These are phyloP conservation scores for Papilio demoleus DNA, from an alignment of 2,888 invertebrate species.

Conservation along the genomic window DNA sequence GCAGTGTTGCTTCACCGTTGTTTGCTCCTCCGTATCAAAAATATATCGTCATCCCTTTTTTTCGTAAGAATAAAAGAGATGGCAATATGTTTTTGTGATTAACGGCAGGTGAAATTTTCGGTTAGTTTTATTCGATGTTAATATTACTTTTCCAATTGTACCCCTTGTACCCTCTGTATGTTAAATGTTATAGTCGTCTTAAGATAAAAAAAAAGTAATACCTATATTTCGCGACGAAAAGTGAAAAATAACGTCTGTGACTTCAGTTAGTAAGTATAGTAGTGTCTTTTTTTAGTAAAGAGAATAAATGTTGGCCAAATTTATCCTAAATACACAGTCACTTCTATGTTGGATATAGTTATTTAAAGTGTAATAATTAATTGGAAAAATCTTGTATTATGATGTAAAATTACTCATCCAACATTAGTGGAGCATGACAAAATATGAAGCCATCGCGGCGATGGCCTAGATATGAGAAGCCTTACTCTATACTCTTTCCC, in stretches of 20 bases:
- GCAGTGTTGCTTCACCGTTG: conserved; percentile 14
- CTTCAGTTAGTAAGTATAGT: too few species aligned
- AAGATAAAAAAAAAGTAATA: too few species aligned
- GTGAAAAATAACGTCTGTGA: neutral
- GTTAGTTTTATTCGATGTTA: conserved; percentile 11
- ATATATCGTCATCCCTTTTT: neutral
- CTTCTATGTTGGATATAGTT: too few species aligned
- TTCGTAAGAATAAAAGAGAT: neutral
- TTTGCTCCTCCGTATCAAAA: too few species aligned
- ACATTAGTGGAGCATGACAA: conserved; percentile 24
- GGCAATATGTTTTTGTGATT: neutral
- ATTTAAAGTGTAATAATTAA: neutral
- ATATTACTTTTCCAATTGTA: neutral
- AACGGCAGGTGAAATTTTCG: neutral
- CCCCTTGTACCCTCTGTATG: neutral
- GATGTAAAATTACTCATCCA: conserved; percentile 8
- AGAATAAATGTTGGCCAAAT: neutral
- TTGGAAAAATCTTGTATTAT: neutral
- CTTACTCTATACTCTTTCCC: conserved; percentile 35
- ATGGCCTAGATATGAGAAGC: conserved; percentile 46
- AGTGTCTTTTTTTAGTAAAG: neutral
- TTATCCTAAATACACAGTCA: too few species aligned
- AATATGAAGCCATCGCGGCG: conserved; percentile 35
- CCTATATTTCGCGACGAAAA: too few species aligned
- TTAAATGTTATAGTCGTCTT: neutral